Conservation (phyloP, 2,888 invertebrate genomes). For the Cosmopolites sordidus region DNA sequence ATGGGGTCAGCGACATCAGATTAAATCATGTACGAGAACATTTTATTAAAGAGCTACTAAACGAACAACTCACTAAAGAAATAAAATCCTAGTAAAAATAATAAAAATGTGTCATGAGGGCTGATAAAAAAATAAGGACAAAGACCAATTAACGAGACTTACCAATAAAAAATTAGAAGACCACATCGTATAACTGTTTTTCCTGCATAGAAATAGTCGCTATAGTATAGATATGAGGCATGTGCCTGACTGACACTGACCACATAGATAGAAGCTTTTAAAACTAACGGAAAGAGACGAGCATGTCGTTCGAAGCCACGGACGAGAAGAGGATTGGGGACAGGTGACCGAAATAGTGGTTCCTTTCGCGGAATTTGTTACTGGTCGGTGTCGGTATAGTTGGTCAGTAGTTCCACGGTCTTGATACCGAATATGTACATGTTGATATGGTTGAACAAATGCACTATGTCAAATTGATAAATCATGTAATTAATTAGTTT, state of each 20-base stretch:
- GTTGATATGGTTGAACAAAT: too few species aligned
- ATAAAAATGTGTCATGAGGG: too few species aligned
- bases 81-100: too few species aligned
- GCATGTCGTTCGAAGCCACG: slow-evolving; percentile 18
- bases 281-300: slow-evolving; percentile 26
- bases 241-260: slow-evolving; percentile 22
- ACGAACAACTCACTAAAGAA: too few species aligned
- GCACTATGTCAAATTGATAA: too few species aligned
- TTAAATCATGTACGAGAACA: too few species aligned
- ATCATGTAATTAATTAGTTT: too few species aligned
- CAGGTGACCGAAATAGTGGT: slow-evolving; percentile 6
- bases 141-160: slow-evolving; percentile 6
- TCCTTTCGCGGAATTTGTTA: not conserved
- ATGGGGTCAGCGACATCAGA: too few species aligned
- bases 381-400: too few species aligned
- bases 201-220: slow-evolving; percentile 21
- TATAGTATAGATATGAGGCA: slow-evolving; percentile 21
- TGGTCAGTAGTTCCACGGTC: too few species aligned
- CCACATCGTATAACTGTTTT: slow-evolving; percentile 21
- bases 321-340: slow-evolving; percentile 23
- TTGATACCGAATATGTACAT: too few species aligned
- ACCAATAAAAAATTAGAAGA: slow-evolving; percentile 19
- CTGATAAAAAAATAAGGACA: not conserved
- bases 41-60: too few species aligned
- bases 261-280: slow-evolving; percentile 25